A percentile compares a stretch with the other conserved stretches of the same genome.
Conservation (phyloP, 2,888 invertebrate species). For the Trachelus iudaicus region DNA sequence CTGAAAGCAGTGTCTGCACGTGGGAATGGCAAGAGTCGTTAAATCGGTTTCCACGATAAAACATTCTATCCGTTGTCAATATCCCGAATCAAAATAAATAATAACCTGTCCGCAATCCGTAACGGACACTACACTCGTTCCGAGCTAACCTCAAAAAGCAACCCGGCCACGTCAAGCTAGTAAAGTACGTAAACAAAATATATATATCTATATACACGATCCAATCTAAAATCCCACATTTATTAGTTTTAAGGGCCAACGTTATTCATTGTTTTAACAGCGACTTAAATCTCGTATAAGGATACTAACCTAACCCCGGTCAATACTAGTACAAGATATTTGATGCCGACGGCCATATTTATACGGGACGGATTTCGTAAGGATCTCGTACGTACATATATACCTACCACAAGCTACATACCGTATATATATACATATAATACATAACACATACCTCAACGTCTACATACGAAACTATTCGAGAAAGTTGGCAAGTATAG, state of each 20-base stretch:
- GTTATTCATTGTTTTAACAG: background rate
- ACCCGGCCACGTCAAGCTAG: background rate
- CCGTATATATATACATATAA: background rate
- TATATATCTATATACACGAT: conserved; percentile 5
- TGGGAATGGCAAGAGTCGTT: background rate
- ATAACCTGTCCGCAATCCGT: background rate
- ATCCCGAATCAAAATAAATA: background rate
- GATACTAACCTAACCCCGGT: background rate
- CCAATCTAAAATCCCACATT: background rate
- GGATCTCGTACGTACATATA: background rate
- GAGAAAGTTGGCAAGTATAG: conserved; percentile 4
- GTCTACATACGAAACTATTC: conserved; percentile 3
- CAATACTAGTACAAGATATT: background rate
- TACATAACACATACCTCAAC: background rate
- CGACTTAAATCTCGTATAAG: background rate
- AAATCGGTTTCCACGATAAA: background rate
- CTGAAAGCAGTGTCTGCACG: background rate
- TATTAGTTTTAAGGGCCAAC: background rate
- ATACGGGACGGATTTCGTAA: background rate
- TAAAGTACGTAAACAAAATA: conserved; percentile 9
- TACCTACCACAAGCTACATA: background rate
- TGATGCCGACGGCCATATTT: background rate
- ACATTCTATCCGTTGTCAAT: background rate
- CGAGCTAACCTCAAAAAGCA: background rate
- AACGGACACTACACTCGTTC: background rate